Evolutionary conservation across 1,140 invertebrate genomes (phyloP).

Genomic region (Zaprionus ornatus): DNA sequence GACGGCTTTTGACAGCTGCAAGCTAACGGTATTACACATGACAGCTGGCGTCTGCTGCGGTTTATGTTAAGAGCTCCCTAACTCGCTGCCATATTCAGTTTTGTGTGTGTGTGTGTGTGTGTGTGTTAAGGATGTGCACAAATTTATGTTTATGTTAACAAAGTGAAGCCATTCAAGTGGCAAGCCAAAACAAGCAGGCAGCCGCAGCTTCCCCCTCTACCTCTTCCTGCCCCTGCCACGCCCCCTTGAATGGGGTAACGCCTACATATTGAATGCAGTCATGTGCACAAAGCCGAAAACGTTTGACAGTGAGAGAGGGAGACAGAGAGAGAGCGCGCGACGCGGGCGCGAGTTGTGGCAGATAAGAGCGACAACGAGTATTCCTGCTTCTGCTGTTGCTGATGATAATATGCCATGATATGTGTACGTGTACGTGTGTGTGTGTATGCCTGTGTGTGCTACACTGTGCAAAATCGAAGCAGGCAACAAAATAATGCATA

Average conservation of each 20-base stretch:
- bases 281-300: conserved; percentile 73
- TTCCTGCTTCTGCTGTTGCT: not conserved
- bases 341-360: conserved; percentile 52
- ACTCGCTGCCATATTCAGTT: not conserved
- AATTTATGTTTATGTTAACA: conserved; percentile 82
- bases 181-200: conserved; percentile 70
- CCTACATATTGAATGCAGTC: conserved; percentile 61
- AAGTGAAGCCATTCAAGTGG: conserved; percentile 79
- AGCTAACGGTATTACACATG: conserved; percentile 72
- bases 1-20: conserved; percentile 74
- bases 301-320: conserved; percentile 46
- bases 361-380: conserved; percentile 56
- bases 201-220: not conserved
- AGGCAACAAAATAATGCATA: conserved; percentile 4
- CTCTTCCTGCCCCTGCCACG: not conserved
- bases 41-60: conserved; percentile 77
- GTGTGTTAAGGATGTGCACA: conserved; percentile 42
- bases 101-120: not conserved
- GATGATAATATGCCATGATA: conserved; percentile 21
- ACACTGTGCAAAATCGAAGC: conserved; percentile 29
- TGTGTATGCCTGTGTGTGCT: not conserved
- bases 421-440: not conserved
- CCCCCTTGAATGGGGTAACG: conserved; percentile 9
- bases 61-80: conserved; percentile 65
- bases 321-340: not conserved